Conservation (phyloP, 2,888 invertebrate genomes). For the Clusia tigrina region DNA sequence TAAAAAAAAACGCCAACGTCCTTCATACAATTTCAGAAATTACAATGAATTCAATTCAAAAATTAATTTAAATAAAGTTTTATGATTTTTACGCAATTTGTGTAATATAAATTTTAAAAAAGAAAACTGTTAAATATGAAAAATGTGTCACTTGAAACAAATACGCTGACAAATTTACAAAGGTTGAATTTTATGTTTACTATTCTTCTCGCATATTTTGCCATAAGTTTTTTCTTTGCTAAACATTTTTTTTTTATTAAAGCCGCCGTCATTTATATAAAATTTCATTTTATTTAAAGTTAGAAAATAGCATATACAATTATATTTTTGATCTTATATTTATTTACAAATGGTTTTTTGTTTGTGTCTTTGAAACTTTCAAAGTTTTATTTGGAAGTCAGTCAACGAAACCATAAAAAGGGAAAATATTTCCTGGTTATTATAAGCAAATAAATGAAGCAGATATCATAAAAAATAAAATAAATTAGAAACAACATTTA, state of each 20-base stretch:
- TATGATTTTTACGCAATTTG: background rate
- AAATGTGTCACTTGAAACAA: no score
- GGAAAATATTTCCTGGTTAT: constrained; percentile 7
- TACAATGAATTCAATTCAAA: background rate
- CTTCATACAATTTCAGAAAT: background rate
- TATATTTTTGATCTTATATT: constrained; percentile 4
- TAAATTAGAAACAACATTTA: no score
- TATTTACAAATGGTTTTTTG: background rate
- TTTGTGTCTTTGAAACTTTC: constrained; percentile 22
- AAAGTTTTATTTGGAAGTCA: constrained; percentile 38
- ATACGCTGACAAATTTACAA: no score
- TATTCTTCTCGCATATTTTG: background rate
- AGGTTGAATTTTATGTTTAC: no score
- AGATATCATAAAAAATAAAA: no score
- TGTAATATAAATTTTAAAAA: background rate
- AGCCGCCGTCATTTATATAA: no score
- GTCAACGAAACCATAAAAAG: constrained; percentile 10
- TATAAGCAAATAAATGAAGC: constrained; percentile 12
- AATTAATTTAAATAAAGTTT: background rate
- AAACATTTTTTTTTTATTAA: no score
- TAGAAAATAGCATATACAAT: background rate
- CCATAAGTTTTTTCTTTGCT: background rate
- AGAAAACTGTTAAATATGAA: no score
- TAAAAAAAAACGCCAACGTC: background rate
- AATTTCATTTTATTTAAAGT: background rate